Conservation (phyloP, 2,113 vertebrate genomes). For the Porphyrio hochstetteri region DNA sequence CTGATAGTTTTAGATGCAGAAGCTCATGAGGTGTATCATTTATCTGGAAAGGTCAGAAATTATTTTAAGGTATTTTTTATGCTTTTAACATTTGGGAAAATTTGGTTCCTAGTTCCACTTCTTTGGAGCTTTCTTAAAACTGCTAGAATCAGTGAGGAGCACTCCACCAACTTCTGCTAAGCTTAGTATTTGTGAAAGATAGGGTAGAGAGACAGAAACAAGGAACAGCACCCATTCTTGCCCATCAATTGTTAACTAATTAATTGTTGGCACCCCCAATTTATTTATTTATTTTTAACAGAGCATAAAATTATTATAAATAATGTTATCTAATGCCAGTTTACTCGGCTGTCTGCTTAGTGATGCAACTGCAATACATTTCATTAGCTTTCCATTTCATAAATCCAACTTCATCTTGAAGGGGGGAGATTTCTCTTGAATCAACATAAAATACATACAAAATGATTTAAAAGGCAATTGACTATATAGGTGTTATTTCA, state of each 20-base stretch:
- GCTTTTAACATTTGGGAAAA: constrained; percentile 19
- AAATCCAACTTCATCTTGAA: not conserved
- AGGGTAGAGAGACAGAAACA: not conserved
- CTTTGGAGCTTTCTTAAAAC: not conserved
- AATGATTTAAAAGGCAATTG: not conserved
- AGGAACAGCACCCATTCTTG: not conserved
- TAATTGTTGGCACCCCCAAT: not conserved
- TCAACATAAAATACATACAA: not conserved
- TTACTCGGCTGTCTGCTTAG: not conserved
- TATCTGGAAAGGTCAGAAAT: constrained; percentile 51
- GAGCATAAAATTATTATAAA: constrained; percentile 22
- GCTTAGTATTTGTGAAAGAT: not conserved
- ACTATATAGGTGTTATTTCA: not conserved
- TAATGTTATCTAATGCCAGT: not conserved
- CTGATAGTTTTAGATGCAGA: constrained; percentile 52
- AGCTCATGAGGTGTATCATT: constrained; percentile 12
- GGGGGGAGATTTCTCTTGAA: not conserved
- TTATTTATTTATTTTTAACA: constrained; percentile 39
- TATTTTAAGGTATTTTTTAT: constrained; percentile 61
- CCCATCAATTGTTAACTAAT: constrained; percentile 12
- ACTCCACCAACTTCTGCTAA: not conserved
- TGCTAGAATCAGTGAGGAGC: not conserved
- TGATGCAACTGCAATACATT: not conserved
- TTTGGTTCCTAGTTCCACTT: constrained; percentile 14
- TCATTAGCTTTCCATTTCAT: constrained; percentile 33